Conservation (phyloP, 2,797 vertebrate genomes). For the Semaprochilodus insignis region DNA sequence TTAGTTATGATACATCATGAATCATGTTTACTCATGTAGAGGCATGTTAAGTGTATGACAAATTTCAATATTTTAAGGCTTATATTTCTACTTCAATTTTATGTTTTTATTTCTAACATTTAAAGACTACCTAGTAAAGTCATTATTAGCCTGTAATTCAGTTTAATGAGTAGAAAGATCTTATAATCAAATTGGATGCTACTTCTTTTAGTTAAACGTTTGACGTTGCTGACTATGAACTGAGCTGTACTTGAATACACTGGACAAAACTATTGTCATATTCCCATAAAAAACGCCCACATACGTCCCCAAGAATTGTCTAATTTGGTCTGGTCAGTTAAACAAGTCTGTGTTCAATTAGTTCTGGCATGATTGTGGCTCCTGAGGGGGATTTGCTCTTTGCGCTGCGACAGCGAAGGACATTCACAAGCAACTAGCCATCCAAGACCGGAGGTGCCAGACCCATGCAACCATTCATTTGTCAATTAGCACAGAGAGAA, state of each 20-base stretch:
- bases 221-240: no score
- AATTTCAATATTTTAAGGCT: no score
- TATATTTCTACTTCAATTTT: no score
- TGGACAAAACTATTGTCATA: neutral
- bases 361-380: neutral
- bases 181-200: neutral
- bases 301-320: neutral
- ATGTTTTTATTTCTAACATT: no score
- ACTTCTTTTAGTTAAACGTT: neutral
- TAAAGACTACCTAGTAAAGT: no score
- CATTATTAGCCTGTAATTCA: no score
- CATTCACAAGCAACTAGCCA: constrained; percentile 22
- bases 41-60: no score
- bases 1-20: no score
- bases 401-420: constrained; percentile 10
- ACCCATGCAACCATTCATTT: constrained; percentile 36
- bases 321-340: constrained; percentile 8
- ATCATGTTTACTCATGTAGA: no score
- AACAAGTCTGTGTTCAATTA: neutral
- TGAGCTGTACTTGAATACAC: neutral
- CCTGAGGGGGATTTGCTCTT: neutral
- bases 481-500: constrained; percentile 25
- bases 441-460: constrained; percentile 6
- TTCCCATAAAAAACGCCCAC: neutral
- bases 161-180: neutral